Evolutionary conservation across 2,113 vertebrate species (phyloP).

Genomic region (Promerops cafer): DNA sequence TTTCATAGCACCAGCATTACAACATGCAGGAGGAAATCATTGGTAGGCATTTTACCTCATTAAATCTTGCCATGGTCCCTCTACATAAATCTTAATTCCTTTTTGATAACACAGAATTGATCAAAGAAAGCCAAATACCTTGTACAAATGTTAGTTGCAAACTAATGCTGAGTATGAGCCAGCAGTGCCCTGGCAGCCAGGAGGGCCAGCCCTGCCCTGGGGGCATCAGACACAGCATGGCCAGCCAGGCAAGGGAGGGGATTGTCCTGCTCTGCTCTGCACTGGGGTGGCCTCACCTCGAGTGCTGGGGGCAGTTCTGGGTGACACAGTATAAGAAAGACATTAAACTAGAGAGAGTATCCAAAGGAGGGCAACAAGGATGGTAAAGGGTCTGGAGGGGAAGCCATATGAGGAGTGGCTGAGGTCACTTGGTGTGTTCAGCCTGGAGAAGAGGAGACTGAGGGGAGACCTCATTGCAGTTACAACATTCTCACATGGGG

Average conservation of each 20-base stretch:
- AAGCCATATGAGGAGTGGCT: rapidly evolving
- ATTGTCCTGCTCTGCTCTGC: neutral
- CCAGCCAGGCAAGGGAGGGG: neutral
- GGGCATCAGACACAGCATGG: neutral
- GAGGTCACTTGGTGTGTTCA: neutral
- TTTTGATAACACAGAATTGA: neutral
- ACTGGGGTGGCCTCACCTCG: rapidly evolving
- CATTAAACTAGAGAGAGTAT: rapidly evolving
- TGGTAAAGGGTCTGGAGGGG: neutral
- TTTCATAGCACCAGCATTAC: neutral
- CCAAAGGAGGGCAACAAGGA: neutral
- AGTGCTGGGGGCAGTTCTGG: neutral
- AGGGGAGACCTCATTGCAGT: rapidly evolving
- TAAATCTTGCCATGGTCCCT: neutral
- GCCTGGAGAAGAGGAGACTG: neutral
- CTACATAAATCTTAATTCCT: neutral
- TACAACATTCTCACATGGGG: neutral
- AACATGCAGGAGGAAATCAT: neutral
- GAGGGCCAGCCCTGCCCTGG: rapidly evolving
- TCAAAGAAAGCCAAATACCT: neutral
- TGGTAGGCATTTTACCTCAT: neutral
- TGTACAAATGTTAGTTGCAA: neutral
- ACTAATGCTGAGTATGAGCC: neutral
- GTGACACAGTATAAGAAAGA: rapidly evolving
- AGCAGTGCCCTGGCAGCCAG: neutral